These are phyloP conservation scores for Columba livia DNA, from an alignment of 2,113 vertebrate species.

Conservation along the genomic window DNA sequence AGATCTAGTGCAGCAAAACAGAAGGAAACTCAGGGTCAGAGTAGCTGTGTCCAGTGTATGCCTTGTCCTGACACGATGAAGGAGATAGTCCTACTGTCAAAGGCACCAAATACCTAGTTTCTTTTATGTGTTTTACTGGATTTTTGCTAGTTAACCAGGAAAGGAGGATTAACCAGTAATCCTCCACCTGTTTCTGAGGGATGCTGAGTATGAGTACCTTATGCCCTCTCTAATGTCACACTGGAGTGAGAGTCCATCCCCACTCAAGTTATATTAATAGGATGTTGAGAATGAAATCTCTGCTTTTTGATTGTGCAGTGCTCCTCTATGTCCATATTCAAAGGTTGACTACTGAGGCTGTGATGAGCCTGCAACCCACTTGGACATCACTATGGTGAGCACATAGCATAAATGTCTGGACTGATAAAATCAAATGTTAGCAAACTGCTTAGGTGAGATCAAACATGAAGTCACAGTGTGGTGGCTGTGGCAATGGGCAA, in stretches of 20 bases:
- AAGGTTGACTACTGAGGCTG: not conserved
- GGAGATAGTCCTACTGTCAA: not conserved
- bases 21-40: not conserved
- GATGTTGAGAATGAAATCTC: not conserved
- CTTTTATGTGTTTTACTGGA: not conserved
- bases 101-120: not conserved
- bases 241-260: not conserved
- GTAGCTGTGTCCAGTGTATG: not conserved
- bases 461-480: not conserved
- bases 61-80: not conserved
- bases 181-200: not conserved
- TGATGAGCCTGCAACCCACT: not conserved
- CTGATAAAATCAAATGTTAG: slow-evolving; percentile 1
- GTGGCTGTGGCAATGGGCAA: not conserved
- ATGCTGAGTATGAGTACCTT: not conserved
- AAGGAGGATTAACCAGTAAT: not conserved
- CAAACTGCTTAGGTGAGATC: not conserved
- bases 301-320: not conserved
- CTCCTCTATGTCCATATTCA: not conserved
- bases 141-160: not conserved
- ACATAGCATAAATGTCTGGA: not conserved
- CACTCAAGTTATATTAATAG: not conserved
- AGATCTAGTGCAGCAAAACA: not conserved
- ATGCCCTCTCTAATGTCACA: not conserved
- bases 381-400: not conserved